Base-by-base conservation (phyloP, 2,113 vertebrate species). In the Rhinogobius similis region DNA sequence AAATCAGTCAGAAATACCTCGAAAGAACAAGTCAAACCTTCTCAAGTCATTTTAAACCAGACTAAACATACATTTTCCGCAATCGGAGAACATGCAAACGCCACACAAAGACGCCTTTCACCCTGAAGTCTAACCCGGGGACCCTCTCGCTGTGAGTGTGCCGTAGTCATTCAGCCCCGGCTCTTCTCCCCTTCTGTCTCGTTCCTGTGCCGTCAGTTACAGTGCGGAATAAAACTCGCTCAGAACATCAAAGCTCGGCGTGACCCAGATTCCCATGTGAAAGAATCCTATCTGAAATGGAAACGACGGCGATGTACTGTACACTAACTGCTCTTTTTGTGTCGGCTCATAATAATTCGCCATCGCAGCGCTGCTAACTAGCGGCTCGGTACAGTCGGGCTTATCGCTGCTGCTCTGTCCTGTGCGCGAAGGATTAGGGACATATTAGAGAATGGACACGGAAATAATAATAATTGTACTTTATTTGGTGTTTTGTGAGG, bases 161-260 rank as follows among this genome's bases (percentile, higher is more conserved):
- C n/a, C n/a, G n/a, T n/a, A n/a, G n/a, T n/a, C n/a, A n/a, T n/a
- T n/a, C n/a, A n/a, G n/a, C n/a, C n/a, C n/a, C n/a, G n/a, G n/a
- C n/a, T n/a, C n/a, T n/a, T n/a, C n/a, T n/a, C n/a, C n/a, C n/a
- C n/a, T n/a, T n/a, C n/a, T n/a, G 32, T 36, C 32, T 65, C n/a
- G 14, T 74, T 87, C 80, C 81, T 84, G 68, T 82, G 91, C 82
- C 78, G 77, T 84, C 85, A 84, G 32, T 87, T 86, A 83, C 77
- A 70, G 69, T 81, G 71, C 68, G 70, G 70, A 77, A 72, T 76
- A 59, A 65, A 38, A 43, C 32, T 61, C 26, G 39, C 58, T 70
- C 64, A 87, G 88, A 84, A 92, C 88, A 90, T 92, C 87, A 93
- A 92, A 92, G 90, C 87, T 65, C 73, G 55, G 80, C 62, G 67